Base-by-base conservation (phyloP, 2,888 invertebrate genomes). In the Spatulosminthurus flaviceps region DNA sequence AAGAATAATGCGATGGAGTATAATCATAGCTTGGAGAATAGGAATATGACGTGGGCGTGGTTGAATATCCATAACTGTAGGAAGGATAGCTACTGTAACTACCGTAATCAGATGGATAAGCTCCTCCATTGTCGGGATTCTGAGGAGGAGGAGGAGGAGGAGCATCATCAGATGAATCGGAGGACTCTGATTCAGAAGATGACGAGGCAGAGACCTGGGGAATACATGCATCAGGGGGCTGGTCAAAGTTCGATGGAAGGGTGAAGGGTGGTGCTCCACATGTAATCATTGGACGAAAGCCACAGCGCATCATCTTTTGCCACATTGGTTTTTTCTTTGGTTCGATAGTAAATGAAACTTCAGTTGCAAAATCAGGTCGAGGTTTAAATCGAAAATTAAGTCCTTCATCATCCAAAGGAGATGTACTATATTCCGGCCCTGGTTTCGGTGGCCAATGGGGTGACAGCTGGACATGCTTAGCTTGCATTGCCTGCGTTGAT, bases 301-400 rank as follows among this genome's bases (percentile, higher is more conserved):
- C 84, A 41, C 81, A 82, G 22, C 79, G 71, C 72, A 84, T 79
- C 84, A 84, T 83, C 1, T 82, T 82, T 41, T 83, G 76, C 83
- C 84, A 83, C 9, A 82, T 64, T 13, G 84, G 83, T 22, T 81
- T 80, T 34, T 80, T 81, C 60, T 79, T 80, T 7, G 84, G 84
- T 60, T 84, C 84, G 28, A 84, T 82, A 2, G 82, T 82, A 16
- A 84, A 79, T 0, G 82, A 81, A 0, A 83, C 81, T 77, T 84
- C 84, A 1, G 84, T 84, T 29, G 81, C 76, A 75, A 83, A 83
- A 26, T 83, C 79, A 1, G 82, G 64, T 43, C 82, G 69, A 7
- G 84, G 82, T 22, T 76, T 81, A 28, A 82, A 84, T 19, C 77
- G 77, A 72, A 84, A 84, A n/a, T 79, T 74, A 1, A 83, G 78